Percentiles rank a stretch among this genome's conserved stretches.
Evolutionary conservation across 2,113 vertebrate species (phyloP).

Genomic region (Apodemus sylvaticus): DNA sequence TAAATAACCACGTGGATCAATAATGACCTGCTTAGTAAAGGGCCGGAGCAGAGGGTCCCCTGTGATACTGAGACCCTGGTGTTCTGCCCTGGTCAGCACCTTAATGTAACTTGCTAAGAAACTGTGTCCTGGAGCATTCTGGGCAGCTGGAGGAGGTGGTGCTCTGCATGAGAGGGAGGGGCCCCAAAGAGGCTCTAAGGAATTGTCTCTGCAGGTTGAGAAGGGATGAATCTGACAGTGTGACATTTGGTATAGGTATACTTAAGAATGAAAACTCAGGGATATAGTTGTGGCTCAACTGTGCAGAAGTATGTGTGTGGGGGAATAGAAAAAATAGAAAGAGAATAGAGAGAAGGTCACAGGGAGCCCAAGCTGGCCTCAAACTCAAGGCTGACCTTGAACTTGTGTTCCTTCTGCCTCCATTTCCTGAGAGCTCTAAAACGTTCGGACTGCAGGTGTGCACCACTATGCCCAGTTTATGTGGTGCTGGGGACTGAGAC

Average conservation of each 20-base stretch:
- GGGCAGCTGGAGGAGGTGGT: neutral
- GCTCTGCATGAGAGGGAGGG: neutral
- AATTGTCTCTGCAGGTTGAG: neutral
- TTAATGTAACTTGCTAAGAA: neutral
- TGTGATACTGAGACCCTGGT: neutral
- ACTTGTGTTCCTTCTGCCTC: neutral
- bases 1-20: neutral
- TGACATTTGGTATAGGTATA: neutral
- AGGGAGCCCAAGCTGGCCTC: too few species aligned
- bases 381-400: neutral
- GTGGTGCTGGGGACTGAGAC: neutral
- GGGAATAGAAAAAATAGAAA: too few species aligned
- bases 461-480: neutral
- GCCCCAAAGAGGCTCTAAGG: neutral
- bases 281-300: neutral
- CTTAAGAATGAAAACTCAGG: neutral
- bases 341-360: neutral
- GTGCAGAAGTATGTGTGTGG: accelerated
- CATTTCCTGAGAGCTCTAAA: neutral
- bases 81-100: neutral
- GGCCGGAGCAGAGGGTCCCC: neutral
- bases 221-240: neutral
- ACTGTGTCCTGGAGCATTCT: neutral
- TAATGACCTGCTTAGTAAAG: neutral
- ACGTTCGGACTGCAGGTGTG: too few species aligned